Evolutionary conservation across 2,797 vertebrate genomes (phyloP).

Genomic region (Mormyrops attenuatus): DNA sequence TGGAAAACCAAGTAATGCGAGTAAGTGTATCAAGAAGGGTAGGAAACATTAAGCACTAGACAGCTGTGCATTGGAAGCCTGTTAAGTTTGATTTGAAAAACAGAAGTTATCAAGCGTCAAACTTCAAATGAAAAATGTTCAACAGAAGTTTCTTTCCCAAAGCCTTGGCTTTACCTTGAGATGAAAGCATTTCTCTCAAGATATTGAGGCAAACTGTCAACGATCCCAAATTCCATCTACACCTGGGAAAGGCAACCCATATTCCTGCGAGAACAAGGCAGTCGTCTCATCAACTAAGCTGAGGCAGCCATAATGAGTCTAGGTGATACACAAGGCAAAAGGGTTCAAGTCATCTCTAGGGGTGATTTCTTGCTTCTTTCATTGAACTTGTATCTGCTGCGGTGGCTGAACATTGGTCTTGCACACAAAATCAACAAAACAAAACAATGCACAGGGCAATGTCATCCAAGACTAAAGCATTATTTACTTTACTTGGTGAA

Average conservation of each 20-base stretch:
- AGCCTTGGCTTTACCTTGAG: conserved; percentile 27
- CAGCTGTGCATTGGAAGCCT: conserved; percentile 27
- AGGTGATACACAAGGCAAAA: conserved; percentile 36
- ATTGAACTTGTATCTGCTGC: not conserved
- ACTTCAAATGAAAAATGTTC: conserved; percentile 49
- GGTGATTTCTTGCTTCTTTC: not conserved
- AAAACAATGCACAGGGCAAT: not conserved
- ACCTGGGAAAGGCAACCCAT: conserved; percentile 27
- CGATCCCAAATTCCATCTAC: conserved; percentile 31
- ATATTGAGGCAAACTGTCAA: conserved; percentile 1
- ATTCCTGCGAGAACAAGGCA: conserved; percentile 49
- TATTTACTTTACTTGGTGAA: conserved; percentile 21
- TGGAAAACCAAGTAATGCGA: conserved; percentile 47
- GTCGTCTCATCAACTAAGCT: conserved; percentile 45
- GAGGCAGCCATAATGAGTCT: conserved; percentile 35
- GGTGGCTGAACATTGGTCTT: not conserved
- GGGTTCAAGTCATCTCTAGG: not conserved
- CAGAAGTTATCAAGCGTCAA: conserved; percentile 23
- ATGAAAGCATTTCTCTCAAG: not conserved
- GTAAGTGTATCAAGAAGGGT: conserved; percentile 45
- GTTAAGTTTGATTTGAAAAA: not conserved
- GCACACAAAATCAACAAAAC: not conserved
- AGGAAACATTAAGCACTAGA: conserved; percentile 26
- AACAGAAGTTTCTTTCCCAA: conserved; percentile 40
- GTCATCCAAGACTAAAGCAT: not conserved